Base-by-base conservation (phyloP, 2,888 invertebrate genomes). In the Tricholauxania praeusta region DNA sequence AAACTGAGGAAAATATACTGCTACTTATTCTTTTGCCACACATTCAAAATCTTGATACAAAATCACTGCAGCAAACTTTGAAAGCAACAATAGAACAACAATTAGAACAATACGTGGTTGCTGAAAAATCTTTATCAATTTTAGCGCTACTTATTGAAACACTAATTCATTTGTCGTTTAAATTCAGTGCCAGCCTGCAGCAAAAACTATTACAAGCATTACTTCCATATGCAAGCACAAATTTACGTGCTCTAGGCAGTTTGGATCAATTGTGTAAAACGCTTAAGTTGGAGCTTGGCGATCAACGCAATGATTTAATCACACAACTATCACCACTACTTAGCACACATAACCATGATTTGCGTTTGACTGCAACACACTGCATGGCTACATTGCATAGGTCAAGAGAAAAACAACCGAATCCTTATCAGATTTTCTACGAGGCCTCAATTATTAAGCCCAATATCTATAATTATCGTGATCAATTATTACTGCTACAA, bases 391-490 rank as follows among this genome's bases (percentile, higher is more conserved):
- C 92, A 28, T 93, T 96, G 79, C 74, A 71, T 66, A 72, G 62
- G 15, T 10, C 39, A 10, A 39, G 2, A 39, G 39, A 39, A 10
- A 79, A 75, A 39, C 53, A 22, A 12, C 17, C 62, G 6, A 82
- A 79, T 75, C 85, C 94, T 3, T 95, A 95, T 80, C 89, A 89
- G 22, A 89, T 91, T 71, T 93, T 94, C 76, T 91, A 90, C 78
- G 87, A 90, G 68, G 92, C 94, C 0, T 96, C 97, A 87, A 89
- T 89, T 28, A 91, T 93, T 59, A 89, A 90, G 19, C 90, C 93
- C 0, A 92, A 91, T 8, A 91, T 98, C 4, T 92, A 94, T 78
- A 93, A 92, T 39, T 97, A 96, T 83, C 90, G 97, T 74, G 91
- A 93, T 53, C 93, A 94, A 84, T 85, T 97, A 52, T 89, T 93